Base-by-base conservation (phyloP, 1,140 invertebrate species). In the Heliconius himera region DNA sequence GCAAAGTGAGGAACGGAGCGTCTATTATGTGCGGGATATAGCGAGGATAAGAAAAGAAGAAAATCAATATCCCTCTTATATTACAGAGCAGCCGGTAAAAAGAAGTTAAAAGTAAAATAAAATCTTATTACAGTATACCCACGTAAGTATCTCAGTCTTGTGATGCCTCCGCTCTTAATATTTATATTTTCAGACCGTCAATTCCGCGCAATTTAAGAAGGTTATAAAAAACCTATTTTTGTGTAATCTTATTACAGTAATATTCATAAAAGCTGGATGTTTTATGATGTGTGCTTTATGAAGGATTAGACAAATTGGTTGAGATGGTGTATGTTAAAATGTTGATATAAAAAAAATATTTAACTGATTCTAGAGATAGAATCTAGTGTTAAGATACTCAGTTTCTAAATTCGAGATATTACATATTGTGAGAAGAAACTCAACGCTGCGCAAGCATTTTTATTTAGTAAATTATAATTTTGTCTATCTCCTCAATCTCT, bases 161-260 rank as follows among this genome's bases (percentile, higher is more conserved):
- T 26, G 22, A 66, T 60, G n/a, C 9, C 56, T 26, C 16, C 22
- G 56, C 56, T 60, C n/a, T 60, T 60, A 13, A 66, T 66, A 66
- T 66, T 66, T 66, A 66, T 66, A 66, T 66, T 66, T 66, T 74
- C 26, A 73, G 72, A 46, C 18, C 22, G 29, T 29, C 41, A 29
- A 74, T 74, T 75, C 74, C 54, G 54, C 29, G 74, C 33, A 72
- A 80, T 75, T 74, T 80, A 41, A 73, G 77, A 41, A 74, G 77
- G 80, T 79, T 84, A 82, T 82, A 83, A 83, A 83, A 85, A 83
- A 81, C 83, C 82, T 83, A 83, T 85, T 83, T 83, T 82, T 85
- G 84, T 82, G 77, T 76, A 81, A 85, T 82, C 81, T 79, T 76
- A 80, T 80, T 80, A 81, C 79, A 82, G 73, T 82, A 76, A 80